Evolutionary conservation across 2,888 invertebrate species (phyloP).

Genomic region (Sinhomidia bicolor): DNA sequence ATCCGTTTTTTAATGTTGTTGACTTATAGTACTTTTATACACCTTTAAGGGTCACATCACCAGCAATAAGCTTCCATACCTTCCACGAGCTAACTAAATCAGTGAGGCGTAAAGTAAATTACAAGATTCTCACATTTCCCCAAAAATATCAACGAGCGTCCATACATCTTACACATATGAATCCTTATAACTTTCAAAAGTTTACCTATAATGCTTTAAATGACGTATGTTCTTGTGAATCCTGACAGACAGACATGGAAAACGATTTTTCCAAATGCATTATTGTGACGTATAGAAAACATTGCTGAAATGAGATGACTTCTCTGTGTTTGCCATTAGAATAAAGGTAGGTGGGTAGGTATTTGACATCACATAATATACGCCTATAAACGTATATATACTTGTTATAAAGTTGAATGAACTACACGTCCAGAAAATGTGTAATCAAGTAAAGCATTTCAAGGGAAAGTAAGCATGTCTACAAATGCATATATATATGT

Average conservation of each 20-base stretch:
- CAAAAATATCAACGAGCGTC: neutral
- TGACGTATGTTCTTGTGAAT: too few relatives aligned
- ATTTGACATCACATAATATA: neutral
- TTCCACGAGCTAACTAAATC: neutral
- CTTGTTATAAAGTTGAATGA: neutral
- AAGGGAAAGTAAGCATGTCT: conserved; percentile 43
- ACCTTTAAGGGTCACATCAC: too few relatives aligned
- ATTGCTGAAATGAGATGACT: neutral
- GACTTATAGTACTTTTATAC: too few relatives aligned
- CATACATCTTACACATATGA: too few relatives aligned
- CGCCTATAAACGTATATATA: neutral
- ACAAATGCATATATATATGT: too few relatives aligned
- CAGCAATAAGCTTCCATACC: neutral
- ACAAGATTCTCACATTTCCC: neutral
- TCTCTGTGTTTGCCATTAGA: neutral
- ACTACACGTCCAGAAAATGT: neutral
- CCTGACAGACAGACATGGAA: neutral
- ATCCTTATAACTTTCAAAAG: too few relatives aligned
- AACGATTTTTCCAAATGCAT: neutral
- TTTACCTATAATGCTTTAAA: too few relatives aligned
- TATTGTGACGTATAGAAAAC: neutral
- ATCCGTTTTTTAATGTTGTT: too few relatives aligned
- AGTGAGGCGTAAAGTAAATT: neutral
- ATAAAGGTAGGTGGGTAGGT: neutral
- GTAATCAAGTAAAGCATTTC: conserved; percentile 54